phyloP scores from a whole-genome alignment of 64 coral and sea anemone genomes.

The Dendrophyllia cribrosa region DNA sequence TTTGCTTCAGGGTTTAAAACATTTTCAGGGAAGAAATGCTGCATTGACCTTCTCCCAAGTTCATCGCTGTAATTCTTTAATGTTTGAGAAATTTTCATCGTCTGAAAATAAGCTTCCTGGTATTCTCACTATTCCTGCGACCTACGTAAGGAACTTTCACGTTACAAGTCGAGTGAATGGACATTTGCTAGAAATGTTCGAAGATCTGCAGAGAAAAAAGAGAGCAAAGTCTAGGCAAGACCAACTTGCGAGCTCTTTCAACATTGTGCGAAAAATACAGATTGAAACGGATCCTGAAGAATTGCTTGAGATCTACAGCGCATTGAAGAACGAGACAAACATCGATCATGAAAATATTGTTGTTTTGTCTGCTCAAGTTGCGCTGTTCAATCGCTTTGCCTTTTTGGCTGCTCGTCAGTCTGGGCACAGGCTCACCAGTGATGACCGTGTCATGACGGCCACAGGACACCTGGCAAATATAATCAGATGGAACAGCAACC shows the following conservation, averaged over 20 bases:
- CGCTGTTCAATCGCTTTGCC: neutral
- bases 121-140: no score
- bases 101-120: no score
- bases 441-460: neutral
- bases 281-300: neutral
- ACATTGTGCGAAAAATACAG: constrained; percentile 18
- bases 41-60: no score
- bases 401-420: neutral
- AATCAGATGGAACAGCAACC: constrained; percentile 23
- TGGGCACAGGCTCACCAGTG: neutral
- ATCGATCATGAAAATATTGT: neutral
- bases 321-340: neutral
- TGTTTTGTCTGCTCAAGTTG: constrained; percentile 20
- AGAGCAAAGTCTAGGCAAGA: neutral
- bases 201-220: neutral
- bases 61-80: neutral
- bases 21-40: no score
- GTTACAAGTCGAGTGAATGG: neutral
- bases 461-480: neutral
- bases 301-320: neutral
- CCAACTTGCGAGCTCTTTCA: neutral
- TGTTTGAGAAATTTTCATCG: neutral
- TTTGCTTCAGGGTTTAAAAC: no score
- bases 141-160: neutral
- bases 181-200: neutral